Evolutionary conservation across 2,113 vertebrate species (phyloP).

Genomic region (Dasyornis broadbenti): DNA sequence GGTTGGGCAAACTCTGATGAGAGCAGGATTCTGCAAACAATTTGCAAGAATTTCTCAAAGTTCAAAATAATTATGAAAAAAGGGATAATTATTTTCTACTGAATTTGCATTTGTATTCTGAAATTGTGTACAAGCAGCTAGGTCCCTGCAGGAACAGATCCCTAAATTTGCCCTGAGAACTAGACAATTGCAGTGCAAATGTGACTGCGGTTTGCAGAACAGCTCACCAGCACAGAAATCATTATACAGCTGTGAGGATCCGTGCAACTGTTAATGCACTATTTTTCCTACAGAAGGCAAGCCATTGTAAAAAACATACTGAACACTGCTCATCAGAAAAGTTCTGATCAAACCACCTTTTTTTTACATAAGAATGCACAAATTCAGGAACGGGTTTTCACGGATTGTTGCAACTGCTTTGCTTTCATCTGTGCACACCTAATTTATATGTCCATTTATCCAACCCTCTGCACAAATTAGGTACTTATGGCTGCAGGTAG

Average conservation of each 20-base stretch:
- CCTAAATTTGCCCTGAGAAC: background rate
- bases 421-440: background rate
- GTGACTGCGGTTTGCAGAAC: background rate
- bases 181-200: background rate
- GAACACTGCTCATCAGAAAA: background rate
- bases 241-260: fast-evolving
- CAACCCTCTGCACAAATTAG: background rate
- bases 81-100: background rate
- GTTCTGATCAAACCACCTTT: background rate
- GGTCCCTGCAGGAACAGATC: background rate
- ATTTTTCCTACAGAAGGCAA: background rate
- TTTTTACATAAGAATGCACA: background rate
- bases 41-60: background rate
- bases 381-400: background rate
- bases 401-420: background rate
- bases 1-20: background rate
- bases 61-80: background rate
- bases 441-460: background rate
- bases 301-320: background rate
- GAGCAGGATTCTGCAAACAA: background rate
- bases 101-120: background rate
- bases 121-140: background rate
- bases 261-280: background rate
- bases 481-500: background rate
- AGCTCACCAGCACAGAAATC: background rate